phyloP scores from a whole-genome alignment of 2,797 vertebrate species.

The Yasuhikotakia modesta region DNA sequence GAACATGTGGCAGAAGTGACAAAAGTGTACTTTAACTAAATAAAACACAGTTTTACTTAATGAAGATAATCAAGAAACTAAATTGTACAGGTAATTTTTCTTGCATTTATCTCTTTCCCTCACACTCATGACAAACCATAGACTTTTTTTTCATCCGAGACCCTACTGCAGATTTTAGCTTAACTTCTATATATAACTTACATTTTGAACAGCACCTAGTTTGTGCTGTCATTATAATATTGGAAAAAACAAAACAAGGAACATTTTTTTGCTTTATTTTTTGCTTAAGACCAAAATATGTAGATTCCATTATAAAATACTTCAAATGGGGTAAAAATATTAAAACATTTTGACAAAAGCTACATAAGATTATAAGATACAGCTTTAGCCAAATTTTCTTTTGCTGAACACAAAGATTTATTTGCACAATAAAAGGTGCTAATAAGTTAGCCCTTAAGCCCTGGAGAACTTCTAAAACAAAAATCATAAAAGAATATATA shows the following conservation, averaged over 20 bases:
- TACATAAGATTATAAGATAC: slow-evolving; percentile 89
- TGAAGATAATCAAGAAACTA: too few species aligned
- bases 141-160: too few species aligned
- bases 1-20: too few species aligned
- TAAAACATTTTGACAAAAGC: slow-evolving; percentile 85
- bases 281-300: slow-evolving; percentile 89
- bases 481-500: slow-evolving; percentile 83
- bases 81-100: too few species aligned
- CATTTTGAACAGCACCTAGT: too few species aligned
- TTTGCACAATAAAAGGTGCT: slow-evolving; percentile 88
- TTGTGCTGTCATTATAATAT: too few species aligned
- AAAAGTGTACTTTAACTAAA: too few species aligned
- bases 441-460: slow-evolving; percentile 90
- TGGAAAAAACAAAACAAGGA: slow-evolving; percentile 42
- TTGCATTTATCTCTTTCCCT: too few species aligned
- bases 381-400: slow-evolving; percentile 82
- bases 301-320: slow-evolving; percentile 91
- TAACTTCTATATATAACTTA: too few species aligned
- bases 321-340: slow-evolving; percentile 87
- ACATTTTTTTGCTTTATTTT: slow-evolving; percentile 83
- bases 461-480: slow-evolving; percentile 81
- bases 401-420: slow-evolving; percentile 88
- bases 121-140: too few species aligned
- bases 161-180: too few species aligned
- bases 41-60: too few species aligned